These are phyloP conservation scores for Mythimna pallens DNA, from an alignment of 2,888 invertebrate genomes.

Conservation along the genomic window DNA sequence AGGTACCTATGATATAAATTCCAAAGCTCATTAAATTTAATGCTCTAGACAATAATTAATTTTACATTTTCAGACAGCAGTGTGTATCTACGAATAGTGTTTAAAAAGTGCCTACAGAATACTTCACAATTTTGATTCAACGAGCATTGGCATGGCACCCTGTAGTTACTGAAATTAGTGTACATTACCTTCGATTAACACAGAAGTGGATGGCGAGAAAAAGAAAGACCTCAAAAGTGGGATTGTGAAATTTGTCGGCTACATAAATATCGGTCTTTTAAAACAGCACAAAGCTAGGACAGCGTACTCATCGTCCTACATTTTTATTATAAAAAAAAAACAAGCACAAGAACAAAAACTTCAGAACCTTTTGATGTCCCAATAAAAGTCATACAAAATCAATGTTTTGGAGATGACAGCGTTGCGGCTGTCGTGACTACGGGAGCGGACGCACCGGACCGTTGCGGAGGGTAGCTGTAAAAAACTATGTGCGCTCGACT, in stretches of 20 bases:
- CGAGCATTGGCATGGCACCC: background rate
- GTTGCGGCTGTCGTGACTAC: constrained; percentile 82
- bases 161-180: background rate
- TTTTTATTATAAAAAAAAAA: constrained; percentile 21
- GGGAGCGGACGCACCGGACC: constrained; percentile 77
- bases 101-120: background rate
- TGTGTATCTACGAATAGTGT: background rate
- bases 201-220: background rate
- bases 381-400: constrained; percentile 64
- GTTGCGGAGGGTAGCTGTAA: constrained; percentile 82
- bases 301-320: background rate
- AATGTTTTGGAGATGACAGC: constrained; percentile 58
- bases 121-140: background rate
- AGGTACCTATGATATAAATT: no score
- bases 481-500: constrained; percentile 81
- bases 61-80: background rate
- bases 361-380: constrained; percentile 51
- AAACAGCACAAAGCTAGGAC: background rate
- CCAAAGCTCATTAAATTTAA: background rate
- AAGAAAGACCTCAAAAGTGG: background rate
- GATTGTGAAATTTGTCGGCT: background rate
- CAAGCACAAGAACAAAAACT: constrained; percentile 51
- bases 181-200: background rate
- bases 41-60: background rate
- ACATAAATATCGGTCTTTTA: background rate